Conservation (phyloP, 2,113 vertebrate species). For the Pteruthius melanotis region DNA sequence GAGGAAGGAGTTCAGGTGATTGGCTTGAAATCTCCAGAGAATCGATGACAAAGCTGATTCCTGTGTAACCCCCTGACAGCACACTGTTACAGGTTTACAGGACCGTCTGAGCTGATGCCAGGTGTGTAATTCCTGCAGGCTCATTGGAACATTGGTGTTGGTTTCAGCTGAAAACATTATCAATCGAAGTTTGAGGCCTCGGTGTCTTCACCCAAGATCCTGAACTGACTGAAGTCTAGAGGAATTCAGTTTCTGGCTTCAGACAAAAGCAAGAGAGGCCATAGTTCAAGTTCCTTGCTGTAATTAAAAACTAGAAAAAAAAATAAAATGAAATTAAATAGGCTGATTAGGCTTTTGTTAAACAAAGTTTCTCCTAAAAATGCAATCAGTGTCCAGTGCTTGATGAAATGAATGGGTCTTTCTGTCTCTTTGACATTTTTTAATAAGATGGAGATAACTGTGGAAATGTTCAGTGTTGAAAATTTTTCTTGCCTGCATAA, state of each 20-base stretch:
- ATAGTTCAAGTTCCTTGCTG: neutral
- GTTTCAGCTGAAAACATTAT: neutral
- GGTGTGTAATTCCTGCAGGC: neutral
- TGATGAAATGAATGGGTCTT: conserved; percentile 14
- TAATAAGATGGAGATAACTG: conserved; percentile 36
- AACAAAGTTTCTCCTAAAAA: conserved; percentile 18
- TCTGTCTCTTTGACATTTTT: conserved; percentile 9
- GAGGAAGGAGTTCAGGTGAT: neutral
- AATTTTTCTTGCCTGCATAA: neutral
- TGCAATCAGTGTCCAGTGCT: neutral
- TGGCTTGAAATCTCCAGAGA: neutral
- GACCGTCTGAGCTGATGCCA: neutral
- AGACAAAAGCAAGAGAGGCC: neutral
- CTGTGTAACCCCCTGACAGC: neutral
- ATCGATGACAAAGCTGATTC: neutral
- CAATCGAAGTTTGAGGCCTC: neutral
- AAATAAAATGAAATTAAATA: neutral
- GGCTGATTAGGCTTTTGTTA: conserved; percentile 8
- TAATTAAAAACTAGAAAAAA: neutral
- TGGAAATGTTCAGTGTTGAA: conserved; percentile 21
- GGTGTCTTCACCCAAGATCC: neutral
- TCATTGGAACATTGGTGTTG: neutral
- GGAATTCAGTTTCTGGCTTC: neutral
- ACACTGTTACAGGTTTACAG: neutral
- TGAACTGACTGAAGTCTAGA: neutral